phyloP scores from a whole-genome alignment of 2,888 invertebrate species.

The Polia nebulosa region DNA sequence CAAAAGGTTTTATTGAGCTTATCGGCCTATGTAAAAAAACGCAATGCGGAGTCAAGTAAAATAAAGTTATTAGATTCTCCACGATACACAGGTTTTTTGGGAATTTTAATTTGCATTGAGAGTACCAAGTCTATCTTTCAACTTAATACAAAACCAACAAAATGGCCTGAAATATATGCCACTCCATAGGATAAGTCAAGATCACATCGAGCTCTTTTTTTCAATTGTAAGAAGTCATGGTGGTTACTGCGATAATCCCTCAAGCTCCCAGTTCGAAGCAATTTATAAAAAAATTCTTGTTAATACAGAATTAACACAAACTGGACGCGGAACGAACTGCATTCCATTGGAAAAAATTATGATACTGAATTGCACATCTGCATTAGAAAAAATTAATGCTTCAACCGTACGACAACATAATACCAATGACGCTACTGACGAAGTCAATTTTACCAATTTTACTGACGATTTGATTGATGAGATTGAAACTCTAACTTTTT shows the following conservation, averaged over 20 bases:
- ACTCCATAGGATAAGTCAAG: neutral
- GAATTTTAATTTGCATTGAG: neutral
- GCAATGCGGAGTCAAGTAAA: neutral
- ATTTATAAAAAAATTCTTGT: conserved; percentile 8
- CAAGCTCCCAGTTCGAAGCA: conserved; percentile 8
- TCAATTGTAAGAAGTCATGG: no score
- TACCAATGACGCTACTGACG: neutral
- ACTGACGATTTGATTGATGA: conserved; percentile 8
- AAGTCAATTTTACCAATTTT: neutral
- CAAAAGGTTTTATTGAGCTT: neutral
- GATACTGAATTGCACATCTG: neutral
- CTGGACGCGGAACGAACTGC: no score
- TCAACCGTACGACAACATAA: neutral
- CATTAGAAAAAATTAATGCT: neutral
- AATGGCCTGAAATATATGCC: conserved; percentile 8
- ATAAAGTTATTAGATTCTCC: conserved; percentile 4
- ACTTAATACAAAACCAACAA: neutral
- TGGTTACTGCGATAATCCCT: neutral
- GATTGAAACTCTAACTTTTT: conserved; percentile 9
- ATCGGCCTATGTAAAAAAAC: conserved; percentile 3
- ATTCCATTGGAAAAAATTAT: neutral
- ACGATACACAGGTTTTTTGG: neutral
- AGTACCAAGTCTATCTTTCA: conserved; percentile 6
- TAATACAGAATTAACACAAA: conserved; percentile 6
- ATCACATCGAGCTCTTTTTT: neutral